Percentiles rank a stretch among this genome's conserved stretches.
phyloP scores from a whole-genome alignment of 2,797 vertebrate species.

The Ceryle rudis region DNA sequence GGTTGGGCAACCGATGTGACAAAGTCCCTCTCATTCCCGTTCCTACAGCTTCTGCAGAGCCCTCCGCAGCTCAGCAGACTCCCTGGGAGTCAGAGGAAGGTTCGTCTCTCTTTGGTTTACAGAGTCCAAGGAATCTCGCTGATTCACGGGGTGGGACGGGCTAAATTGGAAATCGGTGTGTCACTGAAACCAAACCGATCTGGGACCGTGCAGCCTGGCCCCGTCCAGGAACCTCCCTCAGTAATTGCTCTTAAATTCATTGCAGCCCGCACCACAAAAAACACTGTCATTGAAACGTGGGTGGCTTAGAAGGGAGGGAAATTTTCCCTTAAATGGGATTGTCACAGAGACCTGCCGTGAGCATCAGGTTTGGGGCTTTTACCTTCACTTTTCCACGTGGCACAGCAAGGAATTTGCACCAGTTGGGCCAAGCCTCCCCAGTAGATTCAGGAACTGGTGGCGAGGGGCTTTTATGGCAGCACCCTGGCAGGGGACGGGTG shows the following conservation, averaged over 20 bases:
- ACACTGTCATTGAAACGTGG: fast-evolving
- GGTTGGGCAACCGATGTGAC: neutral
- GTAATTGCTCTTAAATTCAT: neutral
- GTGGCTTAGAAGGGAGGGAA: neutral
- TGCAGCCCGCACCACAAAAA: neutral
- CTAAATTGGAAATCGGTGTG: neutral
- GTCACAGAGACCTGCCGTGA: neutral
- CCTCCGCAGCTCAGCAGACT: neutral
- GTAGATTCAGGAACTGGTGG: neutral
- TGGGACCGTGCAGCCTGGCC: neutral
- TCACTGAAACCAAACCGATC: neutral
- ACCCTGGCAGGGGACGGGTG: neutral
- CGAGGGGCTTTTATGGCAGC: fast-evolving
- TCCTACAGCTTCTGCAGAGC: neutral
- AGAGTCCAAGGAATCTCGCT: neutral
- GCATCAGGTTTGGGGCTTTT: neutral
- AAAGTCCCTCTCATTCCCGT: neutral
- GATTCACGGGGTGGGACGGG: constrained; percentile 56
- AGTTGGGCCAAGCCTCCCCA: neutral
- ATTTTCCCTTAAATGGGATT: neutral
- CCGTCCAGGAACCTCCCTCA: neutral
- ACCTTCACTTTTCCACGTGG: fast-evolving
- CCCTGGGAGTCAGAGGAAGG: neutral
- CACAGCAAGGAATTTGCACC: neutral
- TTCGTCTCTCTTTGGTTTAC: neutral